These are phyloP conservation scores for Schlechtendalia chinensis DNA, from an alignment of 1,140 invertebrate genomes.

Conservation along the genomic window DNA sequence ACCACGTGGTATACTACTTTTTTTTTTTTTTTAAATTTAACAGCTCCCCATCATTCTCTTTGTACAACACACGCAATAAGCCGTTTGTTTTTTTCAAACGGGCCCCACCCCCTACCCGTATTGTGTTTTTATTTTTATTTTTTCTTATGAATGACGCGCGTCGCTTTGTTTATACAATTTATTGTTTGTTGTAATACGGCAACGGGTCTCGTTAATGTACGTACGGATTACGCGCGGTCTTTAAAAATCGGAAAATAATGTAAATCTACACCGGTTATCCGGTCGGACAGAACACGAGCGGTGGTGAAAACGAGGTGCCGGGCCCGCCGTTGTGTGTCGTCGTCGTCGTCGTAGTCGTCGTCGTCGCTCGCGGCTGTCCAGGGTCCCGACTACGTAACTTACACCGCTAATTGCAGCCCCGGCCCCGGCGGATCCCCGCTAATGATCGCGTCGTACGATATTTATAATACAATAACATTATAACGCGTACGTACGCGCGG, in stretches of 20 bases:
- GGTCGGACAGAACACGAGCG: not conserved
- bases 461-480: too few relatives aligned
- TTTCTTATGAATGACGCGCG: slow-evolving; percentile 23
- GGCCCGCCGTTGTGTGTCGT: not conserved
- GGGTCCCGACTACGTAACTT: not conserved
- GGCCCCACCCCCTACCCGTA: not conserved
- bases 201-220: slow-evolving; percentile 33
- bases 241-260: slow-evolving; percentile 42
- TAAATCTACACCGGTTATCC: slow-evolving; percentile 49
- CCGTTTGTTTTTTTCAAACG: not conserved
- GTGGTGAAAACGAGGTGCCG: slow-evolving; percentile 24
- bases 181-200: slow-evolving; percentile 27
- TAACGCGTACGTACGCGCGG: not conserved
- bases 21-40: not conserved
- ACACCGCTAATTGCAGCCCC: not conserved
- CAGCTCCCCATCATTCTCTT: too few relatives aligned
- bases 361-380: slow-evolving; percentile 31
- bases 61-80: not conserved
- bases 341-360: too few relatives aligned
- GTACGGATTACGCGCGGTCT: slow-evolving; percentile 35
- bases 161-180: slow-evolving; percentile 43
- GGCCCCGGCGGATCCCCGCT: not conserved
- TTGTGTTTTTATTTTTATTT: slow-evolving; percentile 18
- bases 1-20: slow-evolving; percentile 22
- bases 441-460: slow-evolving; percentile 7